phyloP scores from a whole-genome alignment of 1,140 invertebrate species.

The Cyclargus thomasi region DNA sequence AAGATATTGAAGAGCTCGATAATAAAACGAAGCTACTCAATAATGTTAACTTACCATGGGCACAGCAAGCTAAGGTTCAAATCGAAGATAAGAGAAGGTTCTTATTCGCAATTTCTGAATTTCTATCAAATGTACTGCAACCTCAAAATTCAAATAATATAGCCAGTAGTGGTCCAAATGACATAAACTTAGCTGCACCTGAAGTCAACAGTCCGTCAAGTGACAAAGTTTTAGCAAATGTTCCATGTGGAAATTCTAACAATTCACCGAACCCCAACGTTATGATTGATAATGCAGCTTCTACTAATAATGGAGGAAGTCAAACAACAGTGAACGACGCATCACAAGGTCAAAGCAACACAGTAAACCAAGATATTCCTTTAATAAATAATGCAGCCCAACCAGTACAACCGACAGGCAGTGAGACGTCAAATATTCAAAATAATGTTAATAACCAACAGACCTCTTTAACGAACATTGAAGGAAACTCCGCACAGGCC shows the following conservation, averaged over 20 bases:
- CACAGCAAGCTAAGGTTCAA: slow-evolving; percentile 32
- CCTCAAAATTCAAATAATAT: not conserved
- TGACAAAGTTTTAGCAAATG: not conserved
- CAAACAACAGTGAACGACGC: not conserved
- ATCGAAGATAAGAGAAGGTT: slow-evolving; percentile 47
- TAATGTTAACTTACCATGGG: slow-evolving; percentile 43
- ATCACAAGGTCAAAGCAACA: not conserved
- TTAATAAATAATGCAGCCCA: too few species aligned
- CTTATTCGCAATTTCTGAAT: slow-evolving; percentile 41
- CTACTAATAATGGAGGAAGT: not conserved
- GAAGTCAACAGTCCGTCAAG: not conserved
- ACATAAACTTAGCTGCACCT: not conserved
- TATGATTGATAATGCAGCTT: too few species aligned
- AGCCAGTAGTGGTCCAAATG: slow-evolving; percentile 11
- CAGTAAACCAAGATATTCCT: too few species aligned
- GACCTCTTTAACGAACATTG: too few species aligned
- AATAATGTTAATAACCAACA: too few species aligned
- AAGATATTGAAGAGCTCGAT: slow-evolving; percentile 47
- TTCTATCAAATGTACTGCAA: slow-evolving; percentile 41
- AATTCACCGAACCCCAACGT: not conserved
- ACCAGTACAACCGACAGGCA: too few species aligned
- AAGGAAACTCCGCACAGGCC: not conserved
- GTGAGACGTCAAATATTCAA: too few species aligned
- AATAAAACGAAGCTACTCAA: slow-evolving; percentile 47
- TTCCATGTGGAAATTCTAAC: slow-evolving; percentile 9